phyloP scores from a whole-genome alignment of 2,888 invertebrate genomes.

The Steromphala cineraria region DNA sequence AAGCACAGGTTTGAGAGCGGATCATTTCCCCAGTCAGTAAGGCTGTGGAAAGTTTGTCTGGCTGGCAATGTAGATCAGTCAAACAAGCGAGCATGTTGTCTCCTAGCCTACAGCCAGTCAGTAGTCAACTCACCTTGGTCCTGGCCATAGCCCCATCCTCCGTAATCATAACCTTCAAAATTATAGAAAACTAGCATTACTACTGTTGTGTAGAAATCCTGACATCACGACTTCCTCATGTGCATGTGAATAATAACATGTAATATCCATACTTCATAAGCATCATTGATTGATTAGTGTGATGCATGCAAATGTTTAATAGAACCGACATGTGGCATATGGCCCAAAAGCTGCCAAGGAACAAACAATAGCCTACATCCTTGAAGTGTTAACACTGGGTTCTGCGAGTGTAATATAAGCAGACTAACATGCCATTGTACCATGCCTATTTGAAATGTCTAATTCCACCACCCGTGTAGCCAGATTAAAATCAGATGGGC shows the following conservation, averaged over 20 bases:
- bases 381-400: too few relatives aligned
- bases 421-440: constrained; percentile 16
- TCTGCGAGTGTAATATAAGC: neutral
- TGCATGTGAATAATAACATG: too few relatives aligned
- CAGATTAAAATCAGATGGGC: constrained; percentile 14
- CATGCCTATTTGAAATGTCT: neutral
- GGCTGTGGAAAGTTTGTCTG: neutral
- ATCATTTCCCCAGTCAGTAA: neutral
- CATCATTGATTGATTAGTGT: too few relatives aligned
- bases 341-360: too few relatives aligned
- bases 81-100: constrained; percentile 25
- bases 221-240: neutral
- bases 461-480: neutral
- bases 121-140: constrained; percentile 54
- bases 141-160: constrained; percentile 61
- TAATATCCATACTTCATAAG: too few relatives aligned
- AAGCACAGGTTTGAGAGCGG: neutral
- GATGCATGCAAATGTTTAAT: too few relatives aligned
- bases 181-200: constrained; percentile 38
- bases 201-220: constrained; percentile 8
- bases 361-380: too few relatives aligned
- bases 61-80: neutral
- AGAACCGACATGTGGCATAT: too few relatives aligned
- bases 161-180: constrained; percentile 63
- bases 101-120: constrained; percentile 14